A percentile compares a stretch with the other conserved stretches of the same genome.
These are phyloP conservation scores for Prenolepis imparis DNA, from an alignment of 2,888 invertebrate genomes.

Conservation along the genomic window DNA sequence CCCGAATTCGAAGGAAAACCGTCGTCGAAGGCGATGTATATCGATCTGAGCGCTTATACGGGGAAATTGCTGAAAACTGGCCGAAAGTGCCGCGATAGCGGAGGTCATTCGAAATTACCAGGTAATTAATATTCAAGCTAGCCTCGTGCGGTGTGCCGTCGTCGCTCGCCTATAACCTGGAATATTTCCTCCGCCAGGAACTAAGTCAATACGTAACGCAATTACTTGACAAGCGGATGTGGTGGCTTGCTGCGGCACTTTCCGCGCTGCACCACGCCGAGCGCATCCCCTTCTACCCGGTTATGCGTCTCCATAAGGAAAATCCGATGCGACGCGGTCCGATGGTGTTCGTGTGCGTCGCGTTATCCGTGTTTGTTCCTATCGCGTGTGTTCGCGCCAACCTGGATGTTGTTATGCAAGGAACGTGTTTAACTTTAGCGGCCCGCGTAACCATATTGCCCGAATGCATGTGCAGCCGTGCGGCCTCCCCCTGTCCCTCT, in stretches of 20 bases:
- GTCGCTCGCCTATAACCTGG: conserved; percentile 27
- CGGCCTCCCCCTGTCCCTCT: background rate
- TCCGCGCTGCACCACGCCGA: conserved; percentile 72
- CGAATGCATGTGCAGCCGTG: conserved; percentile 69
- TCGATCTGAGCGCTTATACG: background rate
- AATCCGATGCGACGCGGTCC: conserved; percentile 3
- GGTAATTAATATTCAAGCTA: conserved; percentile 57
- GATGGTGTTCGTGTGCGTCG: conserved; percentile 30
- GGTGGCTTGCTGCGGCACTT: conserved; percentile 67
- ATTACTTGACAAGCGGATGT: conserved; percentile 81
- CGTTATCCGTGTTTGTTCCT: conserved; percentile 19
- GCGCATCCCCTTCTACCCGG: conserved; percentile 61
- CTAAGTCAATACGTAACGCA: conserved; percentile 84
- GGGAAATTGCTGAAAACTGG: conserved; percentile 16
- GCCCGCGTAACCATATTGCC: conserved; percentile 76
- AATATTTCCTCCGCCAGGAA: conserved; percentile 62
- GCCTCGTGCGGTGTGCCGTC: conserved; percentile 46
- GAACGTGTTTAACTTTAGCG: conserved; percentile 77
- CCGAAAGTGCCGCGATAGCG: conserved; percentile 27
- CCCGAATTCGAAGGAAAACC: background rate
- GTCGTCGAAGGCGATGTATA: background rate
- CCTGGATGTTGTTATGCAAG: conserved; percentile 74
- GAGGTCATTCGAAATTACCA: conserved; percentile 45
- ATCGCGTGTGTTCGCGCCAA: conserved; percentile 14
- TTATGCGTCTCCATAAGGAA: background rate